phyloP scores from a whole-genome alignment of 2,113 vertebrate genomes.

The Struthidea cinerea region DNA sequence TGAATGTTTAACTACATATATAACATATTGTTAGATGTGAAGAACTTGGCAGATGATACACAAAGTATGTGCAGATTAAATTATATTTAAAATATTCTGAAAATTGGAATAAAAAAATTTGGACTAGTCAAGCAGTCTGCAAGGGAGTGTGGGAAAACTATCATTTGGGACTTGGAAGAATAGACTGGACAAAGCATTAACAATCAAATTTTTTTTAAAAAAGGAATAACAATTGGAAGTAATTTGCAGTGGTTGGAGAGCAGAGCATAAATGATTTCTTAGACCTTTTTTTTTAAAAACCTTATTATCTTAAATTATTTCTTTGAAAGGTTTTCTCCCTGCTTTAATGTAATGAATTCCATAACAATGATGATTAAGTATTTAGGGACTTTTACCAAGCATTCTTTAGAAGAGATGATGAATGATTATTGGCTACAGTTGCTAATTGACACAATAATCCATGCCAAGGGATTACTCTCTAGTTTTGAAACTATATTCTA shows the following conservation, averaged over 20 bases:
- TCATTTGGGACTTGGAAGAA: conserved; percentile 23
- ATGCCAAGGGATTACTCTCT: conserved; percentile 30
- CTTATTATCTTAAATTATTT: neutral
- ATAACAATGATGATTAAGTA: conserved; percentile 25
- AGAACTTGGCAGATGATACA: conserved; percentile 1
- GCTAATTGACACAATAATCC: conserved; percentile 15
- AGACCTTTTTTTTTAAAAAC: neutral
- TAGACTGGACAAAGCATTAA: neutral
- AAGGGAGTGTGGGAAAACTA: neutral
- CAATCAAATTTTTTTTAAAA: neutral
- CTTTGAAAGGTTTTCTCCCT: neutral
- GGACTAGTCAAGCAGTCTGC: neutral
- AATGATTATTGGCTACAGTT: conserved; percentile 42
- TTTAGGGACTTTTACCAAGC: conserved; percentile 32
- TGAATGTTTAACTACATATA: conserved; percentile 15
- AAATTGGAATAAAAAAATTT: conserved; percentile 27
- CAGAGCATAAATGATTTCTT: neutral
- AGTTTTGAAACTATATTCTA: conserved; percentile 28
- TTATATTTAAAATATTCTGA: conserved; percentile 24
- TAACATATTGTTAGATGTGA: neutral
- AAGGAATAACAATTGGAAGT: neutral
- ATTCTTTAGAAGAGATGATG: conserved; percentile 38
- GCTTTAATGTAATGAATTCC: conserved; percentile 28
- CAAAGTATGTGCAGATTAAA: conserved; percentile 55
- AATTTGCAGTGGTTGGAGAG: neutral